phyloP scores from a whole-genome alignment of 2,113 vertebrate species.

The Polypterus senegalus region DNA sequence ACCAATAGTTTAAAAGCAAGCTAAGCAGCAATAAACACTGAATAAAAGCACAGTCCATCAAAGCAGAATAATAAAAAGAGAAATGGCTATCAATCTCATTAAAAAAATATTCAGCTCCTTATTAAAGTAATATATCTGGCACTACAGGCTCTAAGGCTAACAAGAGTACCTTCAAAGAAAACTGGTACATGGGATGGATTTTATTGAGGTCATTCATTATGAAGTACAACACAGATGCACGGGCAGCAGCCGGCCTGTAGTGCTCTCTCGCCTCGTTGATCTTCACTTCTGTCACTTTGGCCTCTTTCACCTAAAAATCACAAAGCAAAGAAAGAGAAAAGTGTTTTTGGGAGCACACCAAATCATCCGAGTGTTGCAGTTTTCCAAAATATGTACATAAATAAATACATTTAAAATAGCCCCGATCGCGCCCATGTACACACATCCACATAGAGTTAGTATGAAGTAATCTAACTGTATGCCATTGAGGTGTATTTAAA shows the following conservation, averaged over 20 bases:
- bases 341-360: background rate
- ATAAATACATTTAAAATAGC: background rate
- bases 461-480: too few species aligned
- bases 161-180: slow-evolving; percentile 67
- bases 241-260: slow-evolving; percentile 64
- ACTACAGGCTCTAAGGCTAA: slow-evolving; percentile 1
- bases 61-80: too few species aligned
- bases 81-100: background rate
- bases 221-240: slow-evolving; percentile 86
- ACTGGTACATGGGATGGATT: slow-evolving; percentile 94
- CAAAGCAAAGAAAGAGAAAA: background rate
- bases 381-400: background rate
- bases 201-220: slow-evolving; percentile 78
- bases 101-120: background rate
- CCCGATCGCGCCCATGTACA: too few species aligned
- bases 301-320: slow-evolving; percentile 70
- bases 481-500: too few species aligned
- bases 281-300: slow-evolving; percentile 70
- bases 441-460: too few species aligned
- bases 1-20: too few species aligned
- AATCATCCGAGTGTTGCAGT: background rate
- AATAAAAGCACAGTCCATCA: too few species aligned
- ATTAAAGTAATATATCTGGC: background rate
- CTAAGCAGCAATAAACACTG: too few species aligned
- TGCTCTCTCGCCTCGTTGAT: slow-evolving; percentile 84